Evolutionary conservation across 2,888 invertebrate species (phyloP).

Genomic region (Parnassius glacialis): DNA sequence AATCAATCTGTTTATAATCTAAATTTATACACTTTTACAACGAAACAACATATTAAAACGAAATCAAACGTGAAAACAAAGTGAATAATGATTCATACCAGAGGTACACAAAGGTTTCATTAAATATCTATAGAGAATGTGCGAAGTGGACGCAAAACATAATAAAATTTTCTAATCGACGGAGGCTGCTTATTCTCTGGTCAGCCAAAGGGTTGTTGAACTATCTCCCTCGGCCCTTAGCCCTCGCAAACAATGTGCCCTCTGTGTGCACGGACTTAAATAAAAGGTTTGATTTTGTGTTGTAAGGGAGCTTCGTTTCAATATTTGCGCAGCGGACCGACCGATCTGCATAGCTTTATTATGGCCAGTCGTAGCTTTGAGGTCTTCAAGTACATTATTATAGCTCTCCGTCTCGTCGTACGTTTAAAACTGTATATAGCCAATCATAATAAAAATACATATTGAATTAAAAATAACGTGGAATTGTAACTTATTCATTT

Average conservation of each 20-base stretch:
- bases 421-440: no score
- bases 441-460: no score
- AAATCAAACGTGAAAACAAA: no score
- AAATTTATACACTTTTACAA: no score
- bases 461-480: no score
- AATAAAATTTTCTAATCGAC: slow-evolving; percentile 54
- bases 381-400: slow-evolving; percentile 20
- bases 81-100: no score
- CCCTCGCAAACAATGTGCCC: slow-evolving; percentile 63
- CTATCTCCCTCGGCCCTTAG: slow-evolving; percentile 57
- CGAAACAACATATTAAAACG: no score
- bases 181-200: slow-evolving; percentile 62
- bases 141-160: slow-evolving; percentile 37
- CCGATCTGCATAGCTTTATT: slow-evolving; percentile 73
- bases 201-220: slow-evolving; percentile 77
- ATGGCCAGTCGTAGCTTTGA: slow-evolving; percentile 40
- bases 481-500: no score
- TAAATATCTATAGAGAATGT: slow-evolving; percentile 5
- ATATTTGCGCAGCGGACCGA: slow-evolving; percentile 70
- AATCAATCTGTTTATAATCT: no score
- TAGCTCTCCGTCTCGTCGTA: no score
- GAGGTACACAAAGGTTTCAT: no score
- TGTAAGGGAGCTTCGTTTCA: slow-evolving; percentile 69
- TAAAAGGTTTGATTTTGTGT: slow-evolving; percentile 82
- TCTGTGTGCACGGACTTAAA: slow-evolving; percentile 73